Conservation (phyloP, 2,113 vertebrate species). For the Gymnocephalus cernua region DNA sequence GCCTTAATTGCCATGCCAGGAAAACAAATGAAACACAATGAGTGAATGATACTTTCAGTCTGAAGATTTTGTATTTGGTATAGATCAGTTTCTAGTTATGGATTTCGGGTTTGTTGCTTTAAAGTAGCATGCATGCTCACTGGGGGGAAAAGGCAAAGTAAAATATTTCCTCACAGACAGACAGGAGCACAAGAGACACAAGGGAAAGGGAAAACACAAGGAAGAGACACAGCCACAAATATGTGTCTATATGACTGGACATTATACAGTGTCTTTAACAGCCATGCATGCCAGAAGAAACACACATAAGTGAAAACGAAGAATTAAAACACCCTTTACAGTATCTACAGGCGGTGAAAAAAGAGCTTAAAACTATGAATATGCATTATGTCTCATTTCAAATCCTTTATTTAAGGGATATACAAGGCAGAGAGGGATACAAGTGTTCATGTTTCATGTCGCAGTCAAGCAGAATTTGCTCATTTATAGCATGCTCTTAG, state of each 20-base stretch:
- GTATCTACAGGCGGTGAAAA: slow-evolving; percentile 7
- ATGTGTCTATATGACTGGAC: neutral
- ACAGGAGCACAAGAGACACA: no score
- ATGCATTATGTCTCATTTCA: slow-evolving; percentile 41
- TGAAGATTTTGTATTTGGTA: neutral
- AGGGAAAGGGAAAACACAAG: no score
- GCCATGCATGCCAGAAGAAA: neutral
- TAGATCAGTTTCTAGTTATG: neutral
- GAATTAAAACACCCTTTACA: slow-evolving; percentile 1
- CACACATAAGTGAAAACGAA: neutral
- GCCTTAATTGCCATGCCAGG: no score
- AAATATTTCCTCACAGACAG: neutral
- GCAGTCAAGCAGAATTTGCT: slow-evolving; percentile 64
- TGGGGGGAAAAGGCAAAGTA: neutral
- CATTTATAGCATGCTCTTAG: slow-evolving; percentile 66
- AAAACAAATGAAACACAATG: no score
- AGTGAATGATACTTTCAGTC: neutral
- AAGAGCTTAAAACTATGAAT: slow-evolving; percentile 40
- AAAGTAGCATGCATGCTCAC: neutral
- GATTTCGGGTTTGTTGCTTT: neutral
- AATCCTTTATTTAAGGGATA: slow-evolving; percentile 38
- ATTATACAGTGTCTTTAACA: neutral
- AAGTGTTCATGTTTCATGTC: slow-evolving; percentile 62
- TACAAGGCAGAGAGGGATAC: slow-evolving; percentile 35
- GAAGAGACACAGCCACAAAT: neutral